Conservation (phyloP, 2,888 invertebrate genomes). For the Hypercompe scribonia region DNA sequence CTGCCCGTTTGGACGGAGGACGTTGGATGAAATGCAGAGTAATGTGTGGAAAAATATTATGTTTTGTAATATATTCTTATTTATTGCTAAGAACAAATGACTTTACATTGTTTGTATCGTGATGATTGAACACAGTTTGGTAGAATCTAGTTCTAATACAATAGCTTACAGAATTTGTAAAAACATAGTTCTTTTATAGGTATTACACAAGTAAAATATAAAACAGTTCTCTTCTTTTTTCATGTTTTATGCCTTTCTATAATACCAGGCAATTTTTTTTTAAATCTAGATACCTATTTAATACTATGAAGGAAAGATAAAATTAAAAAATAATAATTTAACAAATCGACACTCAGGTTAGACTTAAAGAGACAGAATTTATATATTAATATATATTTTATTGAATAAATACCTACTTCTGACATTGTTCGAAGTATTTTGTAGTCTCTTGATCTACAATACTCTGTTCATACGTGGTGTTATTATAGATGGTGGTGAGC, state of each 20-base stretch:
- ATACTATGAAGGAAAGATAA: neutral
- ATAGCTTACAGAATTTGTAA: neutral
- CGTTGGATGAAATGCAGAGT: constrained; percentile 64
- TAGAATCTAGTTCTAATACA: neutral
- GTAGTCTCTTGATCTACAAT: constrained; percentile 35
- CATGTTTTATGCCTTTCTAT: neutral
- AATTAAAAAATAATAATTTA: neutral
- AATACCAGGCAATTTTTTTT: neutral
- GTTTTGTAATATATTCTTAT: neutral
- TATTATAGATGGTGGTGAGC: constrained; percentile 74
- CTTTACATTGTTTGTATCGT: neutral
- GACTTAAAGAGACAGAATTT: too few relatives aligned
- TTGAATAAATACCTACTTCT: too few relatives aligned
- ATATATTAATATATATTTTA: too few relatives aligned
- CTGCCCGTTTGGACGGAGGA: constrained; percentile 72
- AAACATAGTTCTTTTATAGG: too few relatives aligned
- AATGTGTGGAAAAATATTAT: constrained; percentile 48
- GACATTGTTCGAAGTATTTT: neutral
- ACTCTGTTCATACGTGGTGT: constrained; percentile 64
- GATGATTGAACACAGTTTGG: neutral
- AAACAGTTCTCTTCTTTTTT: neutral
- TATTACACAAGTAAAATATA: neutral
- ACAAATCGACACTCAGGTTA: neutral
- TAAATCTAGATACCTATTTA: neutral
- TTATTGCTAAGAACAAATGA: neutral